Base-by-base conservation (phyloP, 1,140 invertebrate genomes). In the Agraylea sexmaculata region DNA sequence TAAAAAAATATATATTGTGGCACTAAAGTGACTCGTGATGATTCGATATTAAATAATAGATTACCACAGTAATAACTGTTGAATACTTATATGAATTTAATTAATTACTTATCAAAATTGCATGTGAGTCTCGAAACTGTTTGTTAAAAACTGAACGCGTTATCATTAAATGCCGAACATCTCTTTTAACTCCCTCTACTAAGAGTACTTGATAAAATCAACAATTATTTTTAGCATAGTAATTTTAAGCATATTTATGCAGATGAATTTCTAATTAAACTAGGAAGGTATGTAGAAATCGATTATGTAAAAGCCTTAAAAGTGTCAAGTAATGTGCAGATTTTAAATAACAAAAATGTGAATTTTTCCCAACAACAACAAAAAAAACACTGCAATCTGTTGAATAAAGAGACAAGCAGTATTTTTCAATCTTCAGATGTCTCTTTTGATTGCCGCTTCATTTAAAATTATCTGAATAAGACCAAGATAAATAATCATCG, bases 371-470 rank as follows among this genome's bases (percentile, higher is more conserved):
- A 30, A 30, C 16, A 13, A 30, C 11, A 13, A 11, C 5, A 30
- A 13, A 3, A 30, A 16, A 30, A 30, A 30, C 16, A 30, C 12
- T 30, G 11, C 12, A 30, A 30, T 16, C 5, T 4, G 4, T 30
- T 3, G 12, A 30, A 13, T 16, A 30, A 30, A 13, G 12, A 13
- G 11, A 3, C 16, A 13, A 30, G 12, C 29, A 13, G 4, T 4
- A 16, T 30, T 30, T 30, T 16, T 30, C 16, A n/a, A 30, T 30
- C 29, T 30, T 30, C 29, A 11, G n/a, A n/a, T n/a, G n/a, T n/a
- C n/a, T n/a, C n/a, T n/a, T n/a, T n/a, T n/a, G n/a, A n/a, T n/a
- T n/a, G n/a, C n/a, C n/a, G n/a, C n/a, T n/a, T n/a, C n/a, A n/a
- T n/a, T n/a, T n/a, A n/a, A n/a, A n/a, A n/a, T n/a, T n/a, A n/a